Conservation (phyloP, 2,113 vertebrate species). For the Egretta garzetta region DNA sequence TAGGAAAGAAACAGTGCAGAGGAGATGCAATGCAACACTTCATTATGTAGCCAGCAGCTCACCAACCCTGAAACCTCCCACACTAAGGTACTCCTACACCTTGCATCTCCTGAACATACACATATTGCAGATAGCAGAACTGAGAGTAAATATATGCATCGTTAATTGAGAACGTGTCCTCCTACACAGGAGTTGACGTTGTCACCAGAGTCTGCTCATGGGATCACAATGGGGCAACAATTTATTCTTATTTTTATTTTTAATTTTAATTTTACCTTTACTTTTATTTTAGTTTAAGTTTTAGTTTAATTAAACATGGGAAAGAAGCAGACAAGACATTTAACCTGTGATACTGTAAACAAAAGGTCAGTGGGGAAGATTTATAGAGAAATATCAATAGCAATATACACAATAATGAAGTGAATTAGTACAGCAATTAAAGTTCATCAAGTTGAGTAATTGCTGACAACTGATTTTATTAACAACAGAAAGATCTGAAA, state of each 20-base stretch:
- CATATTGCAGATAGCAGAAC: neutral
- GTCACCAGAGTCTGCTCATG: neutral
- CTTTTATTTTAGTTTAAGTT: neutral
- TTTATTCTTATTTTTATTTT: neutral
- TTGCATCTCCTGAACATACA: neutral
- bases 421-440: slow-evolving; percentile 40
- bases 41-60: neutral
- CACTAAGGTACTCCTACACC: neutral
- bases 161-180: neutral
- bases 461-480: neutral
- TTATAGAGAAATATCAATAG: slow-evolving; percentile 5
- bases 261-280: neutral
- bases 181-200: accelerated
- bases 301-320: neutral
- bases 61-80: neutral
- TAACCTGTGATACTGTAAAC: neutral
- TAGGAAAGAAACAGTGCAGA: neutral
- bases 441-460: slow-evolving; percentile 29
- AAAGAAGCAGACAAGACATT: neutral
- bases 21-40: neutral
- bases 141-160: neutral
- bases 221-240: neutral
- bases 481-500: neutral
- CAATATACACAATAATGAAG: slow-evolving; percentile 4
- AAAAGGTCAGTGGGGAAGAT: neutral